phyloP scores from a whole-genome alignment of 2,888 invertebrate genomes.

The Zele albiditarsus region DNA sequence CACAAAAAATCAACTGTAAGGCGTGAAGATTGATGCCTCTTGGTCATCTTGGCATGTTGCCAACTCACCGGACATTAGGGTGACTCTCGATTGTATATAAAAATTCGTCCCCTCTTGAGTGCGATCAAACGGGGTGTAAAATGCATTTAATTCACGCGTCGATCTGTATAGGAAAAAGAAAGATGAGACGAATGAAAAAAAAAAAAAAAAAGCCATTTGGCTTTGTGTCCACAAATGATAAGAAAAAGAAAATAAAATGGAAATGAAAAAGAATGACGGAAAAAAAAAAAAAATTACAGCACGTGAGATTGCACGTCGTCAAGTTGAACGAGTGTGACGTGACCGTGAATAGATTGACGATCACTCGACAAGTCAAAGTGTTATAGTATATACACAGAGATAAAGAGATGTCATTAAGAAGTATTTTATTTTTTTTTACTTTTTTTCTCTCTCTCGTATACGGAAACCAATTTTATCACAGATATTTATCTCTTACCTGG shows the following conservation, averaged over 20 bases:
- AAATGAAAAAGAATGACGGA: not conserved
- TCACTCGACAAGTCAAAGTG: not conserved
- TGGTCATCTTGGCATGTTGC: slow-evolving; percentile 66
- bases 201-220: not conserved
- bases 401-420: slow-evolving; percentile 20
- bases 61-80: slow-evolving; percentile 67
- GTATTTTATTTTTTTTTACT: no score
- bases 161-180: slow-evolving; percentile 8
- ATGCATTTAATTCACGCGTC: slow-evolving; percentile 66
- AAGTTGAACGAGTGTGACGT: slow-evolving; percentile 13
- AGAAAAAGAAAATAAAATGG: not conserved
- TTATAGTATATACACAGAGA: slow-evolving; percentile 1
- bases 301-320: slow-evolving; percentile 20
- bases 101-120: slow-evolving; percentile 47
- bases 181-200: no score
- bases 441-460: no score
- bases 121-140: slow-evolving; percentile 64
- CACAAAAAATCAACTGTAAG: slow-evolving; percentile 59
- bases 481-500: not conserved
- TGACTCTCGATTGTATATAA: slow-evolving; percentile 50
- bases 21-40: slow-evolving; percentile 65
- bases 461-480: not conserved
- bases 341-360: slow-evolving; percentile 18
- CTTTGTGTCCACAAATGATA: slow-evolving; percentile 21
- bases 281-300: not conserved